These are phyloP conservation scores for Ophion obscuratus DNA, from an alignment of 2,888 invertebrate species.

Conservation along the genomic window DNA sequence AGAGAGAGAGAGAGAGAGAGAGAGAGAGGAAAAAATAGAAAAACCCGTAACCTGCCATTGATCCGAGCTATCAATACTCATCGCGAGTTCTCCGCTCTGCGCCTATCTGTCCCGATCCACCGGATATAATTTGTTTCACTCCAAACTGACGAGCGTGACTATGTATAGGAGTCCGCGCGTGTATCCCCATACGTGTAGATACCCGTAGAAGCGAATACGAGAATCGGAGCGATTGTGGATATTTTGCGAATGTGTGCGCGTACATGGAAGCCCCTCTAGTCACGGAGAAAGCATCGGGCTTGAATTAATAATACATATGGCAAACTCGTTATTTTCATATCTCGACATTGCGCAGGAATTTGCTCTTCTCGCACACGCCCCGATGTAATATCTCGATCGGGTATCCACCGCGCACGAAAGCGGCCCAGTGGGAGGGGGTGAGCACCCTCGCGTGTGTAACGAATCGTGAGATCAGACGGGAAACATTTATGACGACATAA, in stretches of 20 bases:
- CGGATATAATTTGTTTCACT: slow-evolving; percentile 65
- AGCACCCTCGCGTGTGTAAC: slow-evolving; percentile 46
- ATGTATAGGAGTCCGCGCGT: neutral
- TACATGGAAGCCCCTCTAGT: neutral
- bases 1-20: slow-evolving; percentile 36
- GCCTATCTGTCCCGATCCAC: slow-evolving; percentile 53
- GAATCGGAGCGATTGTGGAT: neutral
- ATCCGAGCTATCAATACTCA: slow-evolving; percentile 67
- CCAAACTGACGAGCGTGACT: slow-evolving; percentile 39
- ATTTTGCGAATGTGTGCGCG: neutral
- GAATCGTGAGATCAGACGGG: slow-evolving; percentile 67
- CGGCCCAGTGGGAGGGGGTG: neutral
- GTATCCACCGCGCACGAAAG: slow-evolving; percentile 18
- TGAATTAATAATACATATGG: slow-evolving; percentile 67
- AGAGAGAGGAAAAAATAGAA: slow-evolving; percentile 42
- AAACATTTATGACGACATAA: slow-evolving; percentile 76
- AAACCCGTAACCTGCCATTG: slow-evolving; percentile 61
- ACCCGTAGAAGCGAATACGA: neutral
- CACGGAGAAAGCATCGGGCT: slow-evolving; percentile 23
- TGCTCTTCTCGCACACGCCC: neutral
- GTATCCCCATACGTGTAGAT: slow-evolving; percentile 29
- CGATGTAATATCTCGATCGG: slow-evolving; percentile 15
- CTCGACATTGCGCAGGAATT: slow-evolving; percentile 39
- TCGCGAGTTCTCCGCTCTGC: slow-evolving; percentile 46
- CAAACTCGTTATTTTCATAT: slow-evolving; percentile 69